Conservation (phyloP, 1,140 invertebrate species). For the Nilaparvata lugens region DNA sequence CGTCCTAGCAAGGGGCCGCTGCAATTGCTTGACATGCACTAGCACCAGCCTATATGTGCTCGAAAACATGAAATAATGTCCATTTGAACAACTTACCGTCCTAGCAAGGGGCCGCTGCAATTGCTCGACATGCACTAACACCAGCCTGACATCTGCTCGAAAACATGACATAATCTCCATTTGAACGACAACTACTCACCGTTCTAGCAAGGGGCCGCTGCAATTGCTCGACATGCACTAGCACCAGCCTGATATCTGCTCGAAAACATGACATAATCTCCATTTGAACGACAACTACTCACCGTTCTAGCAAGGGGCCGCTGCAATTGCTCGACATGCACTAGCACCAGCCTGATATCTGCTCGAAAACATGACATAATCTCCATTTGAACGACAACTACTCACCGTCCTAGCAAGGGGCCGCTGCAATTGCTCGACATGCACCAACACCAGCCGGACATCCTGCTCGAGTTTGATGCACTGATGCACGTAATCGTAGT, state of each 20-base stretch:
- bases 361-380: not conserved
- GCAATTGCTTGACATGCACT: conserved; percentile 49
- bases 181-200: too few relatives aligned
- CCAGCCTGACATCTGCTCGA: too few relatives aligned
- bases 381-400: conserved; percentile 19
- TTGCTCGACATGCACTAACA: conserved; percentile 49
- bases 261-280: too few relatives aligned
- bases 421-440: conserved; percentile 49
- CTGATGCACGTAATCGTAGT: conserved; percentile 81
- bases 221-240: conserved; percentile 50
- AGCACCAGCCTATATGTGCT: conserved; percentile 58
- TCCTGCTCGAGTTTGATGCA: conserved; percentile 91
- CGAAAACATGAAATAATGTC: too few relatives aligned
- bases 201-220: conserved; percentile 53
- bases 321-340: conserved; percentile 50
- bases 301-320: conserved; percentile 59
- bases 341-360: conserved; percentile 47
- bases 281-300: conserved; percentile 40
- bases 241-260: conserved; percentile 45
- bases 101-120: conserved; percentile 54
- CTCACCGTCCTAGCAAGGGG: conserved; percentile 60
- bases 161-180: too few relatives aligned
- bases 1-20: conserved; percentile 55
- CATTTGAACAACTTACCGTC: too few relatives aligned
- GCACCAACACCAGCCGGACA: conserved; percentile 61